These are phyloP conservation scores for Dryas iulia DNA, from an alignment of 1,140 invertebrate species.

Conservation along the genomic window DNA sequence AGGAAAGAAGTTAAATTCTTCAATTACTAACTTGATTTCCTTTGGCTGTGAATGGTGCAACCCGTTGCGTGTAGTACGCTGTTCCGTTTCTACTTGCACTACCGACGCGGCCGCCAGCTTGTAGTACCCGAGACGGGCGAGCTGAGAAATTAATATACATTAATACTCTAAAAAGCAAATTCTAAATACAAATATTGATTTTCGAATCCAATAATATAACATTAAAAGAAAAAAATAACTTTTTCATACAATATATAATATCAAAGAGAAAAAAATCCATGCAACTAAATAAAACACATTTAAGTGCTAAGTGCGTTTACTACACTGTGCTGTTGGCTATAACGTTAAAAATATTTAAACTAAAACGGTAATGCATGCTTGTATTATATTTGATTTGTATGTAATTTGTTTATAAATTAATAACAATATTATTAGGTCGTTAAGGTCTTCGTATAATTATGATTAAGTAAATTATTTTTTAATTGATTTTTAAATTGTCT, in stretches of 20 bases:
- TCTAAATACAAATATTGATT: not conserved
- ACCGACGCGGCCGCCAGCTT: constrained; percentile 76
- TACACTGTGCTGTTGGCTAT: not conserved
- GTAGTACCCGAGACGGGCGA: constrained; percentile 77
- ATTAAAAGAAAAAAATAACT: too few species aligned
- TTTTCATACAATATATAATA: not conserved
- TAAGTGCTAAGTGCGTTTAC: not conserved
- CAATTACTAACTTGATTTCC: constrained; percentile 59
- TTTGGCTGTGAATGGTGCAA: constrained; percentile 57
- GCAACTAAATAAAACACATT: not conserved
- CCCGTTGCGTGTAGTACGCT: constrained; percentile 69
- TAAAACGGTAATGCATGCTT: not conserved
- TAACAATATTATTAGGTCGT: not conserved
- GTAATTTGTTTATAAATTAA: not conserved
- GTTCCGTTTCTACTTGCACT: constrained; percentile 61
- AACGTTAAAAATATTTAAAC: not conserved
- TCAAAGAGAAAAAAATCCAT: not conserved
- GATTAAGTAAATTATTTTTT: too few species aligned
- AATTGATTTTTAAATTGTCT: too few species aligned
- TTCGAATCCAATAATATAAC: not conserved
- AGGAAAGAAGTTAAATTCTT: not conserved
- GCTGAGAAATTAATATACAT: constrained; percentile 42
- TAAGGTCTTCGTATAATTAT: not conserved
- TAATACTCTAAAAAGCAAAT: not conserved
- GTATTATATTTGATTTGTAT: too few species aligned